Conservation (phyloP, 1,140 invertebrate species). For the Hyphantria cunea region DNA sequence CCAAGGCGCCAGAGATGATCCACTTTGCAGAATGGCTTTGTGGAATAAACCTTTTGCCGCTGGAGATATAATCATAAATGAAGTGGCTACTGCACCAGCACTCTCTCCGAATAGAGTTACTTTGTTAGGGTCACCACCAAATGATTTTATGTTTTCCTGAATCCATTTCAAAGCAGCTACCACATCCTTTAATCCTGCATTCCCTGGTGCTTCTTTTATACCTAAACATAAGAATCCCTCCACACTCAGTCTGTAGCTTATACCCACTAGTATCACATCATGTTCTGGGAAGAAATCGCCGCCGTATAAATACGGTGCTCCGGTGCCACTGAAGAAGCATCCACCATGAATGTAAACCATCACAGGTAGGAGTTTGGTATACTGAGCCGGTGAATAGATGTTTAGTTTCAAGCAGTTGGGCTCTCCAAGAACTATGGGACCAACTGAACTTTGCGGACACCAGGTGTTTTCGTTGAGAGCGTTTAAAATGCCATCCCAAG, state of each 20-base stretch:
- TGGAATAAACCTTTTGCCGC: constrained; percentile 66
- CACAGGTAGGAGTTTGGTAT: constrained; percentile 71
- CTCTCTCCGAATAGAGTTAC: constrained; percentile 78
- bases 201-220: constrained; percentile 82
- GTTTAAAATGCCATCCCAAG: constrained; percentile 77
- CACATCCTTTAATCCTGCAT: constrained; percentile 84
- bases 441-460: constrained; percentile 63
- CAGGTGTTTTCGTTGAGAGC: constrained; percentile 71
- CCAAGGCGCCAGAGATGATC: constrained; percentile 86
- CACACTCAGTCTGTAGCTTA: constrained; percentile 86
- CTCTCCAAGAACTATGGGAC: constrained; percentile 69
- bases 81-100: constrained; percentile 72
- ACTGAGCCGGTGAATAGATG: constrained; percentile 86
- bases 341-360: constrained; percentile 87
- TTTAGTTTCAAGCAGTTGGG: constrained; percentile 93
- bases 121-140: constrained; percentile 75
- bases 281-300: constrained; percentile 85
- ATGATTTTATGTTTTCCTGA: constrained; percentile 79
- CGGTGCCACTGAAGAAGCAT: constrained; percentile 82
- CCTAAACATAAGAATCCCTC: constrained; percentile 85
- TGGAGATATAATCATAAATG: constrained; percentile 67
- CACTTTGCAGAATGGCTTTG: constrained; percentile 84
- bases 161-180: constrained; percentile 83
- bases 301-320: constrained; percentile 79
- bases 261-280: constrained; percentile 85